These are phyloP conservation scores for Glaucomys volans DNA, from an alignment of 2,113 vertebrate genomes.

Conservation along the genomic window DNA sequence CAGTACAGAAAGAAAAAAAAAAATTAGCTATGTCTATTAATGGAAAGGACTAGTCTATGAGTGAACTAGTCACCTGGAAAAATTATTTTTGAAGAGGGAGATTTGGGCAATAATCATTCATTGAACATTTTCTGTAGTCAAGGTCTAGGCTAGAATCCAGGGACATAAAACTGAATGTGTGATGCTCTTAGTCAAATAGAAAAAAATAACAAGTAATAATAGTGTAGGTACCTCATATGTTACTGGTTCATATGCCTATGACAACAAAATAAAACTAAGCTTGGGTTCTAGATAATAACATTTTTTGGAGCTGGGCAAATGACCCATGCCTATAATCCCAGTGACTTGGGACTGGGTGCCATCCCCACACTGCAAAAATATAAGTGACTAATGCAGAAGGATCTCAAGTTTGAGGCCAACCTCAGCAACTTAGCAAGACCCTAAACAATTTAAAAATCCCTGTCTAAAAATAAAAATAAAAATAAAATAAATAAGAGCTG, in stretches of 20 bases:
- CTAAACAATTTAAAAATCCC: too few relatives aligned
- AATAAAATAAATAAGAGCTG: too few relatives aligned
- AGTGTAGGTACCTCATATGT: neutral
- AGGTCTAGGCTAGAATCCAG: neutral
- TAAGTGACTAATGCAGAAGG: too few relatives aligned
- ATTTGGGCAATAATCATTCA: neutral
- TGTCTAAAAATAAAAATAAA: neutral
- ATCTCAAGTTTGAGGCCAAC: too few relatives aligned
- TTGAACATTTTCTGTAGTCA: neutral
- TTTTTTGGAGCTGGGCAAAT: too few relatives aligned
- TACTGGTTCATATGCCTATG: neutral
- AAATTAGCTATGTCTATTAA: neutral
- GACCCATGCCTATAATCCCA: too few relatives aligned
- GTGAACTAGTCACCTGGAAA: neutral
- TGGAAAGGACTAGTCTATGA: neutral
- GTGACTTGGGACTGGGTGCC: too few relatives aligned
- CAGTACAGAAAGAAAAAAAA: neutral
- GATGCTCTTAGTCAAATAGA: neutral
- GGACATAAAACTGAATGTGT: neutral
- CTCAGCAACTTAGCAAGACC: too few relatives aligned
- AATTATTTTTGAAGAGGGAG: neutral
- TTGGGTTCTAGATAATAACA: neutral
- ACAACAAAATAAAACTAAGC: neutral
- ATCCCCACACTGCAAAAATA: too few relatives aligned
- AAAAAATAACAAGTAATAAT: neutral